phyloP scores from a whole-genome alignment of 2,797 vertebrate genomes.

The Crenichthys baileyi region DNA sequence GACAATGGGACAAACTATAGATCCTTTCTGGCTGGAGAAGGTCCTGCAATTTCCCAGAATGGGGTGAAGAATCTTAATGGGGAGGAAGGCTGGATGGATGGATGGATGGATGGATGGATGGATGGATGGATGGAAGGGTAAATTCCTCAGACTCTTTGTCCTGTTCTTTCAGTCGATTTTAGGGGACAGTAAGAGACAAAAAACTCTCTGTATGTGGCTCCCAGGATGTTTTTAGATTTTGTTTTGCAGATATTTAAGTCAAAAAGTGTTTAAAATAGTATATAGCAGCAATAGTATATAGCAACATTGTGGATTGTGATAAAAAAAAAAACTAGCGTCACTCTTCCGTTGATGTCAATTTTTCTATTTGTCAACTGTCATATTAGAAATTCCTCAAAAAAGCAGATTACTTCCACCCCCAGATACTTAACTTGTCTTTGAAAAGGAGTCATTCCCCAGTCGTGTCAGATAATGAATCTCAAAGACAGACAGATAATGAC shows the following conservation, averaged over 20 bases:
- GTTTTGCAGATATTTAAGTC: not conserved
- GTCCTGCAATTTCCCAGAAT: not conserved
- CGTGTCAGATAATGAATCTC: constrained; percentile 49
- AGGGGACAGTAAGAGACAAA: not conserved
- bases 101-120: too few species aligned
- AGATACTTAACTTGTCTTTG: constrained; percentile 44
- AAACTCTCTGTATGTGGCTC: not conserved
- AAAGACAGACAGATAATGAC: constrained; percentile 41
- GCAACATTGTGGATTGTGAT: constrained; percentile 8
- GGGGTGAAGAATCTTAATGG: not conserved
- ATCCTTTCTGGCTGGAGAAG: not conserved
- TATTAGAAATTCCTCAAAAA: constrained; percentile 20
- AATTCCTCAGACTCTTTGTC: too few species aligned
- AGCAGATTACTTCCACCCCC: constrained; percentile 36
- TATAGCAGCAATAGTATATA: not conserved
- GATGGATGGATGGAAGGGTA: too few species aligned
- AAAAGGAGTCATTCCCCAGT: constrained; percentile 39
- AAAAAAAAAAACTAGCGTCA: not conserved
- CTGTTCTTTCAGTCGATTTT: not conserved
- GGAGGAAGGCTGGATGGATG: not conserved
- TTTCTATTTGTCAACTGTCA: constrained; percentile 11
- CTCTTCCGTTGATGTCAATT: constrained; percentile 18
- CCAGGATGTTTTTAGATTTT: not conserved
- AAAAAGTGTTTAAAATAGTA: not conserved
- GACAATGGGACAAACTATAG: not conserved